Evolutionary conservation across 2,888 invertebrate species (phyloP).

Genomic region (Cephus sareptanus): DNA sequence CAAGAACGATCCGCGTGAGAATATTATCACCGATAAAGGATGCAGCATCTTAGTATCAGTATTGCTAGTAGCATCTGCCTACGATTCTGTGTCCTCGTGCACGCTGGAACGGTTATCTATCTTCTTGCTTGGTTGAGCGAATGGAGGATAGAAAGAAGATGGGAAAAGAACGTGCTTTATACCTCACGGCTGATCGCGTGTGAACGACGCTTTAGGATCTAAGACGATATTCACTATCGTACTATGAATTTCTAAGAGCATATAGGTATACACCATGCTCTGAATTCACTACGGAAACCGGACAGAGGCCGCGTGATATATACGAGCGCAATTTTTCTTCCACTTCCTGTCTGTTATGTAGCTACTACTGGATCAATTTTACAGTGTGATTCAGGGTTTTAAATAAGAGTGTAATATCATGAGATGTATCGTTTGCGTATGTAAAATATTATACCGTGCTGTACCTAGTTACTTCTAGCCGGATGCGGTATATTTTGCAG

Average conservation of each 20-base stretch:
- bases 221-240: neutral
- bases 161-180: neutral
- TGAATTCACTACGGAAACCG: neutral
- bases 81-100: neutral
- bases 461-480: neutral
- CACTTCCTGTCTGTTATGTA: neutral
- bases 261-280: neutral
- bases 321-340: neutral
- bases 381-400: neutral
- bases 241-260: neutral
- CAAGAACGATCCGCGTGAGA: neutral
- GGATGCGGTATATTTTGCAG: neutral
- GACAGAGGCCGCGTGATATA: neutral
- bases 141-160: neutral
- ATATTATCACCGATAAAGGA: neutral
- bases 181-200: neutral
- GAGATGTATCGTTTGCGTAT: neutral
- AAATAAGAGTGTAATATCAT: neutral
- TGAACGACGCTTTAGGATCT: neutral
- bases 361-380: neutral
- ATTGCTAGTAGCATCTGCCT: neutral
- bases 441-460: neutral
- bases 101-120: neutral
- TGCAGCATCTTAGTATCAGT: neutral
- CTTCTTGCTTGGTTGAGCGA: neutral